Percentiles rank a stretch among this genome's conserved stretches.
Evolutionary conservation across 1,140 invertebrate genomes (phyloP).

Genomic region (Cheumatopsyche charites): DNA sequence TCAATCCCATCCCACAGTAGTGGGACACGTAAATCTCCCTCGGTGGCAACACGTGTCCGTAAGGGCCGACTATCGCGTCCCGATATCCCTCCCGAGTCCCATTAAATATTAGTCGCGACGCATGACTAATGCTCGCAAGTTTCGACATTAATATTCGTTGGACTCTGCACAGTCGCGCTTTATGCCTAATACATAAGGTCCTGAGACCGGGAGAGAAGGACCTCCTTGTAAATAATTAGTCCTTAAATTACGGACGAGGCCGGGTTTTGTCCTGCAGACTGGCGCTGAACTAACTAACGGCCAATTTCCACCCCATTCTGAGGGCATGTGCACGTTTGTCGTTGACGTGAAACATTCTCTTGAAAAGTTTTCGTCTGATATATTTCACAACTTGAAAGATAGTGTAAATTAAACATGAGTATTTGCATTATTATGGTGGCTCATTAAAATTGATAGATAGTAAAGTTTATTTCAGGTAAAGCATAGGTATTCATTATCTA

Average conservation of each 20-base stretch:
- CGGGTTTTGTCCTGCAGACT: constrained; percentile 8
- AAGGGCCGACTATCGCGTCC: constrained; percentile 23
- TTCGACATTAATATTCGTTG: constrained; percentile 48
- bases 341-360: background rate
- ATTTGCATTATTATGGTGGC: too few relatives aligned
- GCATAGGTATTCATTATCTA: too few relatives aligned
- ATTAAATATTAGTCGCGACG: constrained; percentile 46
- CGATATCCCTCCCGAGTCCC: constrained; percentile 33
- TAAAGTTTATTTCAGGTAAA: too few relatives aligned
- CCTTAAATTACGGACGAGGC: constrained; percentile 46
- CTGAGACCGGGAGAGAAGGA: too few relatives aligned
- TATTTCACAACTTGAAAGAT: too few relatives aligned
- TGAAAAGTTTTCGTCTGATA: too few relatives aligned
- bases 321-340: too few relatives aligned
- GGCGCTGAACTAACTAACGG: background rate
- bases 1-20: too few relatives aligned
- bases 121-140: constrained; percentile 47
- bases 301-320: background rate
- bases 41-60: constrained; percentile 38
- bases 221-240: constrained; percentile 46
- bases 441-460: too few relatives aligned
- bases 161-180: constrained; percentile 39
- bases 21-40: constrained; percentile 38
- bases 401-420: too few relatives aligned
- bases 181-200: too few relatives aligned